A percentile compares a stretch with the other conserved stretches of the same genome.
Conservation (phyloP, 2,113 vertebrate species). For the Camelus bactrianus region DNA sequence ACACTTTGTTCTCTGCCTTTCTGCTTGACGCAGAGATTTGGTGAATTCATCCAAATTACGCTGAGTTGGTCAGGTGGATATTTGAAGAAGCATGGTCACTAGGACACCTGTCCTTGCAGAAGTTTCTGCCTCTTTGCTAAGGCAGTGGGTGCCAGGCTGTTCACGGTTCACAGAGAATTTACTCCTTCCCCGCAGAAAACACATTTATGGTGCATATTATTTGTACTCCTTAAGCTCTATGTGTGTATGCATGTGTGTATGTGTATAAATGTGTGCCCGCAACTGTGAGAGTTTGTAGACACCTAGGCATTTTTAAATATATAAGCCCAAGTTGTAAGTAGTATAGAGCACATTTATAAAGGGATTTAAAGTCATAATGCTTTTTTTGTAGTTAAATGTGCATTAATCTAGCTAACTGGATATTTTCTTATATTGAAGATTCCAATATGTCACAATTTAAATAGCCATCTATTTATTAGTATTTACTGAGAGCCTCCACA, state of each 20-base stretch:
- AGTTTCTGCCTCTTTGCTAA: not conserved
- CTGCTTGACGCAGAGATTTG: not conserved
- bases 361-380: not conserved
- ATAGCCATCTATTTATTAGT: not conserved
- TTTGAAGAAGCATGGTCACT: not conserved
- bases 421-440: conserved; percentile 5
- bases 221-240: not conserved
- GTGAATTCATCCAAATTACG: not conserved
- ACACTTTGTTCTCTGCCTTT: conserved; percentile 46
- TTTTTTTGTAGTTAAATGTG: not conserved
- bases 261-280: not conserved
- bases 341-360: not conserved
- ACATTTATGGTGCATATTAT: not conserved
- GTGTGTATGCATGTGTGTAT: not conserved
- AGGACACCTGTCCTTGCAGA: not conserved
- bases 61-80: not conserved
- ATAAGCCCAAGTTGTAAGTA: not conserved
- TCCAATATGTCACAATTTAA: not conserved
- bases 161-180: not conserved
- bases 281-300: not conserved
- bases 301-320: not conserved
- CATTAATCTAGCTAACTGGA: not conserved
- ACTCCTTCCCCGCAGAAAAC: no score
- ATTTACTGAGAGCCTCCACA: not conserved
- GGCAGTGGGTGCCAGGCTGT: no score